phyloP scores from a whole-genome alignment of 1,140 invertebrate genomes.

The Temnothorax nylanderi region DNA sequence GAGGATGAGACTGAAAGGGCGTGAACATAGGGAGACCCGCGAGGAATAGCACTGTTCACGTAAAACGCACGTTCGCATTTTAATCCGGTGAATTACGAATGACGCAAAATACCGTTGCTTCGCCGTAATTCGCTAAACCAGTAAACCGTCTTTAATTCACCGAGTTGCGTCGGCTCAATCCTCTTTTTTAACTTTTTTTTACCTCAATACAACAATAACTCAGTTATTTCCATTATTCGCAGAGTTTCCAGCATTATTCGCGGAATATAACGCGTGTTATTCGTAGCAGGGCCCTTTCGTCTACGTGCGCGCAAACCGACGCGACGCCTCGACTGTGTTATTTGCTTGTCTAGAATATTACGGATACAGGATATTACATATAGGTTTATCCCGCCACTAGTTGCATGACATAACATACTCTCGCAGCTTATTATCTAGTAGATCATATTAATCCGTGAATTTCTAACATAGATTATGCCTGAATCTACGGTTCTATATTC shows the following conservation, averaged over 20 bases:
- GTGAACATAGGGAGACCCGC: background rate
- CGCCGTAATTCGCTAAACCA: slow-evolving; percentile 2
- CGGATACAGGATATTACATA: background rate
- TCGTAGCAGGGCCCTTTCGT: background rate
- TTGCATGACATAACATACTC: slow-evolving; percentile 10
- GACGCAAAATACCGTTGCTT: background rate
- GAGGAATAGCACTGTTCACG: slow-evolving; percentile 12
- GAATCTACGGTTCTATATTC: background rate
- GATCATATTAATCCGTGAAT: background rate
- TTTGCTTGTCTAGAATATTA: background rate
- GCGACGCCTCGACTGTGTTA: background rate
- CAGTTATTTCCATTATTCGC: slow-evolving; percentile 9
- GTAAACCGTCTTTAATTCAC: background rate
- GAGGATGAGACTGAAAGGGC: slow-evolving; percentile 23
- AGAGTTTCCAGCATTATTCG: background rate
- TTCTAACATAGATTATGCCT: background rate
- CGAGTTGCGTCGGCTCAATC: background rate
- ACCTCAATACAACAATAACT: background rate
- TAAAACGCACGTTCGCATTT: slow-evolving; percentile 14
- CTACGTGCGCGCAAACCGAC: background rate
- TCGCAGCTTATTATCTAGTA: background rate
- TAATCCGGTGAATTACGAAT: slow-evolving; percentile 15
- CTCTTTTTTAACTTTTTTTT: background rate
- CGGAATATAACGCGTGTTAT: slow-evolving; percentile 8
- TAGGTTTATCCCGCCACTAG: background rate